These are phyloP conservation scores for Armadillidium nasatum DNA, from an alignment of 1,140 invertebrate species.

Conservation along the genomic window DNA sequence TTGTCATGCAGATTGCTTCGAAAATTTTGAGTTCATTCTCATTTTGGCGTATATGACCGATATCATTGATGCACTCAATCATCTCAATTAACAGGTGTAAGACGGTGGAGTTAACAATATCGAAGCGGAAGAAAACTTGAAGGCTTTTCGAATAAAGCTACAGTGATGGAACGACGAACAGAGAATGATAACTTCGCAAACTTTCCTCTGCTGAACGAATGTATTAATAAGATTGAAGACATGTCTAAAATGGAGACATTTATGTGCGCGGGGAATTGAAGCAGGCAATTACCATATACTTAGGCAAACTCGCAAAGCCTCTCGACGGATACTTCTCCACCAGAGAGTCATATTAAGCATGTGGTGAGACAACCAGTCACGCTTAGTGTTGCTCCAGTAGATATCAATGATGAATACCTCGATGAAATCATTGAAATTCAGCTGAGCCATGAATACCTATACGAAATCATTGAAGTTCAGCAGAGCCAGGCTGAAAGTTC, in stretches of 20 bases:
- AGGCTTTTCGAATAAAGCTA: slow-evolving; percentile 38
- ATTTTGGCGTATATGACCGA: slow-evolving; percentile 39
- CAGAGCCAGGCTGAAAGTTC: too few species aligned
- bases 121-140: slow-evolving; percentile 40
- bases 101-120: slow-evolving; percentile 41
- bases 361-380: not conserved
- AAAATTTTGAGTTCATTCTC: slow-evolving; percentile 40
- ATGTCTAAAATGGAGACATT: slow-evolving; percentile 18
- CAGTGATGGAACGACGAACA: slow-evolving; percentile 41
- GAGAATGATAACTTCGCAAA: slow-evolving; percentile 43
- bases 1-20: slow-evolving; percentile 26
- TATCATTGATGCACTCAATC: slow-evolving; percentile 33
- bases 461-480: too few species aligned
- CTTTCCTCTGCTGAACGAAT: slow-evolving; percentile 39
- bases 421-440: not conserved
- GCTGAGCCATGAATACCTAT: not conserved
- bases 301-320: slow-evolving; percentile 22
- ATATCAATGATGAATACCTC: slow-evolving; percentile 17
- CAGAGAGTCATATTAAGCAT: slow-evolving; percentile 15
- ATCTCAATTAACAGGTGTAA: slow-evolving; percentile 37
- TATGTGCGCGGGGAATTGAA: slow-evolving; percentile 20
- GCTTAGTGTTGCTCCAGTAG: not conserved
- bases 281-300: slow-evolving; percentile 21
- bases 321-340: slow-evolving; percentile 23
- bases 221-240: slow-evolving; percentile 29